A percentile compares a stretch with the other conserved stretches of the same genome.
Evolutionary conservation across 2,113 vertebrate genomes (phyloP).

Genomic region (Athene noctua): DNA sequence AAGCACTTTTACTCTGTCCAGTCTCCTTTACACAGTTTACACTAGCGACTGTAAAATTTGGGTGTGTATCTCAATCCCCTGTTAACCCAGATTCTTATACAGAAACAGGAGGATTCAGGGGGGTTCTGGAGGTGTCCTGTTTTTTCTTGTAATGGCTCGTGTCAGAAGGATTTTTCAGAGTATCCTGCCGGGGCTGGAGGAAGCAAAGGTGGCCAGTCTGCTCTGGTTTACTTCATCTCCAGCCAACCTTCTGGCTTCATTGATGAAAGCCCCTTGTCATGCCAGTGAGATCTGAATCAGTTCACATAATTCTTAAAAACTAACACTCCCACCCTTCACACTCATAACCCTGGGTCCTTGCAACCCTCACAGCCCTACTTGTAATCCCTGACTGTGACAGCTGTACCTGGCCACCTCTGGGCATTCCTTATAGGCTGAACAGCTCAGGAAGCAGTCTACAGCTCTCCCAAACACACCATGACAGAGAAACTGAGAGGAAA

Average conservation of each 20-base stretch:
- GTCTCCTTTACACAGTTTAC: not conserved
- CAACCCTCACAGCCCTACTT: not conserved
- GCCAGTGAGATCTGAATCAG: not conserved
- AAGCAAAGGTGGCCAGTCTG: not conserved
- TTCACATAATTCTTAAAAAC: not conserved
- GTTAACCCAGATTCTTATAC: not conserved
- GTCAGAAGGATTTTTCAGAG: not conserved
- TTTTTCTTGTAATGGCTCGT: not conserved
- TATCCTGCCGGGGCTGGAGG: not conserved
- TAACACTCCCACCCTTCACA: not conserved
- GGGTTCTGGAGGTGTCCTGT: not conserved
- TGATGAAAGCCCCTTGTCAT: not conserved
- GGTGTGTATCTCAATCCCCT: not conserved
- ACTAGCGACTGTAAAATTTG: not conserved
- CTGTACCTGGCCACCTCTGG: not conserved
- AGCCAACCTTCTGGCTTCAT: not conserved
- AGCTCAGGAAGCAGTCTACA: not conserved
- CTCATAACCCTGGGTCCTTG: not conserved
- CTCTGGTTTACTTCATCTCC: not conserved
- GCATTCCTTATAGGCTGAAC: not conserved
- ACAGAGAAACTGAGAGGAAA: not conserved
- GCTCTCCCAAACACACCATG: not conserved
- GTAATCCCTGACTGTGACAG: not conserved
- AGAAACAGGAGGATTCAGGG: not conserved
- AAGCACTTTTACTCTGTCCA: not conserved